Percentiles rank a stretch among this genome's conserved stretches.
Evolutionary conservation across 2,113 vertebrate genomes (phyloP).

Genomic region (Probosciger aterrimus): DNA sequence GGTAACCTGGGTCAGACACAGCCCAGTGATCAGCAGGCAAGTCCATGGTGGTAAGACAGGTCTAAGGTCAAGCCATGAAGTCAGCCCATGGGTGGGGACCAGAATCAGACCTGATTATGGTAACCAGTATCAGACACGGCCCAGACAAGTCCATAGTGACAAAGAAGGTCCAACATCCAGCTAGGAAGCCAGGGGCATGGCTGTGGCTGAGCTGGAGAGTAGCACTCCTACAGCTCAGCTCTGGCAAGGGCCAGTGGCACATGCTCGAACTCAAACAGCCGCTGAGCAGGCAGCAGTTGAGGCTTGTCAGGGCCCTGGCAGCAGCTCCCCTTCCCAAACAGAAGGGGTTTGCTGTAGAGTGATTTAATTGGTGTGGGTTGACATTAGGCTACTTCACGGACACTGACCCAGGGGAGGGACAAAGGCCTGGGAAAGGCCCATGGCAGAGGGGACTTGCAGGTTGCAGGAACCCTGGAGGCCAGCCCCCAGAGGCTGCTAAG

Average conservation of each 20-base stretch:
- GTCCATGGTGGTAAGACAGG: not conserved
- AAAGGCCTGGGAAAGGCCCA: not conserved
- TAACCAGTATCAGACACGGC: not conserved
- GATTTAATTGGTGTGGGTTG: not conserved
- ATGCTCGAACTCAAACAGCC: not conserved
- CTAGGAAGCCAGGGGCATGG: accelerated
- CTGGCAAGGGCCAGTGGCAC: not conserved
- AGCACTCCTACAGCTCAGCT: not conserved
- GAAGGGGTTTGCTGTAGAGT: not conserved
- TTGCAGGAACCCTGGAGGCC: not conserved
- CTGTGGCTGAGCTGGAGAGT: not conserved
- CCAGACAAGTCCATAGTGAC: not conserved
- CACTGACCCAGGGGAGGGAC: not conserved
- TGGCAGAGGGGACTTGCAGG: not conserved
- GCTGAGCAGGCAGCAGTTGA: not conserved
- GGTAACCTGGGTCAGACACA: not conserved
- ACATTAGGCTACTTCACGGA: not conserved
- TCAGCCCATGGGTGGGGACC: not conserved
- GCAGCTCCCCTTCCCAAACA: not conserved
- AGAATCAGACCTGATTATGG: not conserved
- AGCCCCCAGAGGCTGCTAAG: not conserved
- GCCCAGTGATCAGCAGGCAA: not conserved
- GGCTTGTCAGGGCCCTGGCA: not conserved
- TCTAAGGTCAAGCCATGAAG: not conserved
- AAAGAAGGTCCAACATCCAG: not conserved